These are phyloP conservation scores for Tachuris rubrigastra DNA, from an alignment of 2,113 vertebrate species.

Conservation along the genomic window DNA sequence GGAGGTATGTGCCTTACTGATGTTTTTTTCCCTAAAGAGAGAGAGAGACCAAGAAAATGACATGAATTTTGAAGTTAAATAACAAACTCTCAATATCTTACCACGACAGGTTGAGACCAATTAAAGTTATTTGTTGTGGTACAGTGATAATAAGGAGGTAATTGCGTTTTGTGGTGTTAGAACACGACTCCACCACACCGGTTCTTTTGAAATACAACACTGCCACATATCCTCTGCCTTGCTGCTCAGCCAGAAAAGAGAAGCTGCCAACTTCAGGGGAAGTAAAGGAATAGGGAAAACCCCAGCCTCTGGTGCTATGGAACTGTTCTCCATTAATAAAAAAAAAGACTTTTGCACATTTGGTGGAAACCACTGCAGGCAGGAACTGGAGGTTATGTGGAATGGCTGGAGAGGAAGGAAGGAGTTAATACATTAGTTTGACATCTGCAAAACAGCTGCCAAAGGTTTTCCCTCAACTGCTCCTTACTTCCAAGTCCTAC, in stretches of 20 bases:
- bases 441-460: background rate
- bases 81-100: background rate
- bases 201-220: background rate
- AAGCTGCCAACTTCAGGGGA: background rate
- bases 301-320: background rate
- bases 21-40: background rate
- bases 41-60: background rate
- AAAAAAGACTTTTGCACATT: background rate
- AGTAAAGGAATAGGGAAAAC: background rate
- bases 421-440: background rate
- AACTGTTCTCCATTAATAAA: background rate
- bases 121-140: background rate
- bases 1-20: background rate
- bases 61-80: background rate
- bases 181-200: rapidly evolving
- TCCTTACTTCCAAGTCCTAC: background rate
- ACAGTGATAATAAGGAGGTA: background rate
- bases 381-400: background rate
- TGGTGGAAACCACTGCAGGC: background rate
- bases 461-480: background rate
- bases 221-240: background rate
- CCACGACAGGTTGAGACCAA: background rate
- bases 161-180: background rate
- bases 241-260: background rate
- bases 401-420: background rate